Evolutionary conservation across 2,113 vertebrate species (phyloP), one percentile per base, ranked within the genome.

Genomic region (Hyaena hyaena): DNA sequence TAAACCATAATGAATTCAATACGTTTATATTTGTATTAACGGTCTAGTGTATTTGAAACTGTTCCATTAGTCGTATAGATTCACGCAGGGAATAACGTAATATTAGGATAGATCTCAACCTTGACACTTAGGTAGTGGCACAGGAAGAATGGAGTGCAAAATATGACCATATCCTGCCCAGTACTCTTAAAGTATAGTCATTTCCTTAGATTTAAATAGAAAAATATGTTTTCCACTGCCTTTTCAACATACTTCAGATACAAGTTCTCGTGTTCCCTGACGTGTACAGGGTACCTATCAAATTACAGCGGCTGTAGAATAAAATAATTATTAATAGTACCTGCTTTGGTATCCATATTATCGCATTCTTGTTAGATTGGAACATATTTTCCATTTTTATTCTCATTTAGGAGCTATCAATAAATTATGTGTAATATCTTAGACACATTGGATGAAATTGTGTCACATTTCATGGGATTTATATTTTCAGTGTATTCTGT

Each of bases 351-450:
- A 63, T 77, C 76, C 3, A 50, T 80, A 76, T 92, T 69, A 79
- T 92, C 55, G 92, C 7, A 43, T 92, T 93, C 63, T 92, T 79
- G 10, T 71, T 93, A 85, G 16, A 39, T 17, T 88, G 84, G 35
- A 93, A 58, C 43, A 16, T 19, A 83, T 50, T 61, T 79, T 28
- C 26, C 39, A 63, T 35, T 65, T 77, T 76, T 39, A 89, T 92
- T 94, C 93, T 91, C 39, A 83, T 73, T 96, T 93, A 96, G 61
- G 76, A 74, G 14, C n/a, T 83, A 69, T 91, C 65, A 73, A 73
- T 96, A 94, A 97, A 73, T 93, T 50, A 91, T 65, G 71, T 50
- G 2, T 68, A 91, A 90, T 96, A 79, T 80, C 33, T 91, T 55
- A 69, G 35, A 45, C 63, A 89, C 16, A 87, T 77, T 55, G 31